phyloP scores from a whole-genome alignment of 2,797 vertebrate genomes.

The Thripadectes ignobilis region DNA sequence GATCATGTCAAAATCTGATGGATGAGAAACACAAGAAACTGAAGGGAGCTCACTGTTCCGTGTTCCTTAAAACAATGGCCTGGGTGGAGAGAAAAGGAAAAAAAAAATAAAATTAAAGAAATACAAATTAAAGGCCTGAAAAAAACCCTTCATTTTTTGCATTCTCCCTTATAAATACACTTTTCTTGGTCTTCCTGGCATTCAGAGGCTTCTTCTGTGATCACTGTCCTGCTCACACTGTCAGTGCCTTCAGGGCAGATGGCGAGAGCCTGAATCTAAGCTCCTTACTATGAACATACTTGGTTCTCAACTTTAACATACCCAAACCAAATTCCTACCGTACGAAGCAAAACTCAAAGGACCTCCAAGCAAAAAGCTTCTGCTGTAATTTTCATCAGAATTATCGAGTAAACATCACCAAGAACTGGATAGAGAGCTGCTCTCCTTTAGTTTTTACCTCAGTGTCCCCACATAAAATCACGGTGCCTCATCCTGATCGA shows the following conservation, averaged over 20 bases:
- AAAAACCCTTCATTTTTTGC: neutral
- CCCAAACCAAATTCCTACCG: neutral
- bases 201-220: neutral
- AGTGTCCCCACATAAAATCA: neutral
- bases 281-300: neutral
- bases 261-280: neutral
- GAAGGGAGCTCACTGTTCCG: neutral
- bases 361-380: neutral
- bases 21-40: neutral
- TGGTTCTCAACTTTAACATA: neutral
- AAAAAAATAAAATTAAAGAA: neutral
- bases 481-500: neutral
- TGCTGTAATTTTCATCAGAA: neutral
- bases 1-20: slow-evolving; percentile 81
- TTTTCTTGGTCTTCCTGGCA: neutral
- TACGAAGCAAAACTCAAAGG: neutral
- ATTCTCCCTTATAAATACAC: neutral
- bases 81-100: neutral
- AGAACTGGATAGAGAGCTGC: neutral
- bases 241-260: neutral
- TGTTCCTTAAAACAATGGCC: neutral
- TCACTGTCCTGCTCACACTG: neutral
- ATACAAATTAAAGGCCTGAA: neutral
- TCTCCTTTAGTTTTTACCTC: neutral
- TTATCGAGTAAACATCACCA: neutral